Conservation (phyloP, 1,140 invertebrate genomes). For the Drosophila pachea region DNA sequence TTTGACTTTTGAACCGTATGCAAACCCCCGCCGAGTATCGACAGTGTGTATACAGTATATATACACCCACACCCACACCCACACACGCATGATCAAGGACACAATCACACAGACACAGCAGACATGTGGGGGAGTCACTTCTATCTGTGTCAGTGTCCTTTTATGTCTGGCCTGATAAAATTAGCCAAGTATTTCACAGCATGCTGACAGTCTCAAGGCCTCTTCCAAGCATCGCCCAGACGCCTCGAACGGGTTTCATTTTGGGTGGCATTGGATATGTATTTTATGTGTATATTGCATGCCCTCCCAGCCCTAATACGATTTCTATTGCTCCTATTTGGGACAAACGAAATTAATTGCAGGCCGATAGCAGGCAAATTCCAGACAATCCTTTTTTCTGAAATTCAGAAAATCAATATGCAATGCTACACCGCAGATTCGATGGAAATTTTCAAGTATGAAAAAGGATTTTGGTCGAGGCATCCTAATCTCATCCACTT, state of each 20-base stretch:
- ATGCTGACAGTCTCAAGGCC: constrained; percentile 32
- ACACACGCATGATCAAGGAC: constrained; percentile 18
- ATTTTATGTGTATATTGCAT: constrained; percentile 17
- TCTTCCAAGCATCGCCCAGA: constrained; percentile 36
- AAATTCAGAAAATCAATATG: constrained; percentile 13
- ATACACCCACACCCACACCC: background rate
- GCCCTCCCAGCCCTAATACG: too few relatives aligned
- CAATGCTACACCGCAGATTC: background rate
- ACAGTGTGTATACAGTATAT: background rate
- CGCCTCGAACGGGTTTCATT: constrained; percentile 24
- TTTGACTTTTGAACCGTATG: constrained; percentile 66
- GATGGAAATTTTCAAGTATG: constrained; percentile 1
- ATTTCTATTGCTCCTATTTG: constrained; percentile 46
- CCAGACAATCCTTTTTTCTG: constrained; percentile 6
- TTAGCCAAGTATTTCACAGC: constrained; percentile 59
- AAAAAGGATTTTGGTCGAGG: background rate
- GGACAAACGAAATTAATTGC: constrained; percentile 66
- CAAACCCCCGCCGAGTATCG: background rate
- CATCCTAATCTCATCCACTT: background rate
- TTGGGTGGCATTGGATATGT: constrained; percentile 62
- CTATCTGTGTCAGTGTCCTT: constrained; percentile 19
- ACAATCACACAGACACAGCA: constrained; percentile 15
- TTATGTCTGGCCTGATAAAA: constrained; percentile 47
- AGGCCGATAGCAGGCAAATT: constrained; percentile 37
- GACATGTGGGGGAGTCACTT: constrained; percentile 4